These are phyloP conservation scores for Phalanger gymnotis DNA, from an alignment of 2,797 vertebrate species.

Conservation along the genomic window DNA sequence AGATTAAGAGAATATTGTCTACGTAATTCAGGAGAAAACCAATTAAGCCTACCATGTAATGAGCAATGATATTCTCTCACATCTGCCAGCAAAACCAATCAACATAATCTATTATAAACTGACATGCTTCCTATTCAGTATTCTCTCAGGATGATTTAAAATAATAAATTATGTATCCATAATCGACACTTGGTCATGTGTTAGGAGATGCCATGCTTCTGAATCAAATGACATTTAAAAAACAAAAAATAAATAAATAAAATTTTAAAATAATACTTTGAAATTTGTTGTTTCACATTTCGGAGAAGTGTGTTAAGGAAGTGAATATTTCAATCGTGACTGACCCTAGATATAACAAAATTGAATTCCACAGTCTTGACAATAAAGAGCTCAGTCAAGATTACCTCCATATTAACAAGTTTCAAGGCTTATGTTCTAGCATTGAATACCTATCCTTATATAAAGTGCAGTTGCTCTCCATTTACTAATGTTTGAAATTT, in stretches of 20 bases:
- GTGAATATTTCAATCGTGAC: not conserved
- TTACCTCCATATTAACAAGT: not conserved
- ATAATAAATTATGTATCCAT: slow-evolving; percentile 66
- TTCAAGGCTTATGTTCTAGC: not conserved
- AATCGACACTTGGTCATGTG: slow-evolving; percentile 41
- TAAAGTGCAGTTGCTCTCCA: not conserved
- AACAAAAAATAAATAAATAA: slow-evolving; percentile 19
- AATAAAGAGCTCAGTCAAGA: not conserved
- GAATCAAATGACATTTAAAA: not conserved
- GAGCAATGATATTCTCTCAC: slow-evolving; percentile 70
- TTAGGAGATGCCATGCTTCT: slow-evolving; percentile 37
- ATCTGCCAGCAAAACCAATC: slow-evolving; percentile 77
- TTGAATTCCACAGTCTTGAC: not conserved
- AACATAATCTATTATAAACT: slow-evolving; percentile 74
- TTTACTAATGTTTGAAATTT: not conserved
- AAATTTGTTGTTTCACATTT: not conserved
- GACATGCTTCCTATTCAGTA: slow-evolving; percentile 43
- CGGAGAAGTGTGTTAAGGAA: not conserved
- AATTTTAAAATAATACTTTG: not conserved
- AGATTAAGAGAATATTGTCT: slow-evolving; percentile 79
- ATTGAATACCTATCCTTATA: not conserved
- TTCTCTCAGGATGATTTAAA: slow-evolving; percentile 62
- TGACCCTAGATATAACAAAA: not conserved
- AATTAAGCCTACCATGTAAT: slow-evolving; percentile 75
- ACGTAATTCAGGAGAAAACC: slow-evolving; percentile 77